Evolutionary conservation across 2,888 invertebrate genomes (phyloP).

Genomic region (Caenorhabditis uteleia): DNA sequence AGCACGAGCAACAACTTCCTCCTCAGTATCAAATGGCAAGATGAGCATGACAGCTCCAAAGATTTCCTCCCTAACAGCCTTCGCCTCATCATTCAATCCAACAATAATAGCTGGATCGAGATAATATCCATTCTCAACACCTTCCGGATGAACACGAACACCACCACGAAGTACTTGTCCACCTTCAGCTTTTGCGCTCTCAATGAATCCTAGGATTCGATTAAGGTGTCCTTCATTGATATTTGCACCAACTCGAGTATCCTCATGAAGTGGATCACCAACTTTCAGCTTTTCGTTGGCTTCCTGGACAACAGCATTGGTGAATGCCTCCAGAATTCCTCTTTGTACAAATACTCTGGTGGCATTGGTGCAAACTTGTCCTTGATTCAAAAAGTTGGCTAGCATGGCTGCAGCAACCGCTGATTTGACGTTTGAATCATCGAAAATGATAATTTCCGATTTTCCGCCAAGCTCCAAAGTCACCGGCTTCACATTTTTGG

Average conservation of each 20-base stretch:
- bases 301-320: conserved; percentile 71
- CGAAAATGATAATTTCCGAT: conserved; percentile 74
- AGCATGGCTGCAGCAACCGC: conserved; percentile 75
- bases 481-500: conserved; percentile 64
- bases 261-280: conserved; percentile 48
- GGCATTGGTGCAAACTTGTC: conserved; percentile 75
- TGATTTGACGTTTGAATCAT: conserved; percentile 73
- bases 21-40: conserved; percentile 73
- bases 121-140: conserved; percentile 72
- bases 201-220: conserved; percentile 72
- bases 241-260: conserved; percentile 75
- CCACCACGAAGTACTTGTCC: conserved; percentile 73
- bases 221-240: conserved; percentile 73
- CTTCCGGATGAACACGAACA: conserved; percentile 70
- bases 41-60: conserved; percentile 74
- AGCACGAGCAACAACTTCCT: conserved; percentile 73
- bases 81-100: conserved; percentile 65
- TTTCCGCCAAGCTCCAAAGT: conserved; percentile 75
- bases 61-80: conserved; percentile 72
- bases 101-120: conserved; percentile 74
- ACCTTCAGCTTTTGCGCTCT: conserved; percentile 70
- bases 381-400: conserved; percentile 75
- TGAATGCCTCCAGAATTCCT: conserved; percentile 71
- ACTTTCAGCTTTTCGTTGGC: conserved; percentile 66
- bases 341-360: conserved; percentile 74